phyloP scores from a whole-genome alignment of 2,888 invertebrate species.

The Lordiphosa fenestrarum region DNA sequence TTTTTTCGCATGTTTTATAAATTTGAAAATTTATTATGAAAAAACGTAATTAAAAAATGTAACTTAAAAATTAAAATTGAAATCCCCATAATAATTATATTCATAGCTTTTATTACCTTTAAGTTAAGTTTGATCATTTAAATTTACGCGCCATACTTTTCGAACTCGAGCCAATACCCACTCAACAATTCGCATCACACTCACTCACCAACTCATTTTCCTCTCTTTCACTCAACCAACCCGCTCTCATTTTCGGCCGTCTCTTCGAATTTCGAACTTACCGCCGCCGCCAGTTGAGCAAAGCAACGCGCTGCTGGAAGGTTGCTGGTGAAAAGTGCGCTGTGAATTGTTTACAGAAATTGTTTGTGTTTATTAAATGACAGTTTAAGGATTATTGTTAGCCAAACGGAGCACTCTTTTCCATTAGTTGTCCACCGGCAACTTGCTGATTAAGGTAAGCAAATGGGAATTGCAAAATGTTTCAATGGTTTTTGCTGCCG shows the following conservation, averaged over 20 bases:
- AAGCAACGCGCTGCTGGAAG: slow-evolving; percentile 13
- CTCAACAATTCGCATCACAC: slow-evolving; percentile 6
- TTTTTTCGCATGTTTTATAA: too few species aligned
- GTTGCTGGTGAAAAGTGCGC: slow-evolving; percentile 37
- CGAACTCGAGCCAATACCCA: slow-evolving; percentile 4
- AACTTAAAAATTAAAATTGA: neutral
- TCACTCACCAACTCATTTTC: slow-evolving; percentile 18
- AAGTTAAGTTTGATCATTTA: neutral
- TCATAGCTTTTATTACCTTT: neutral
- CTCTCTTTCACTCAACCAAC: slow-evolving; percentile 2
- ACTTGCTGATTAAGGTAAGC: too few species aligned
- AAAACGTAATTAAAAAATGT: too few species aligned
- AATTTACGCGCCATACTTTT: slow-evolving; percentile 6
- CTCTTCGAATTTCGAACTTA: slow-evolving; percentile 43
- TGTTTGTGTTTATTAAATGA: neutral
- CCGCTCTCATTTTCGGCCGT: neutral
- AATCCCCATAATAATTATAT: too few species aligned
- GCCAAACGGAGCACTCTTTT: too few species aligned
- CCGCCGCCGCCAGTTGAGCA: neutral
- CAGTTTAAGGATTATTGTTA: too few species aligned
- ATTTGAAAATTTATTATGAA: too few species aligned
- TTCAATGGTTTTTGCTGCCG: too few species aligned
- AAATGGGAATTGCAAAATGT: too few species aligned
- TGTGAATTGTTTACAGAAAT: slow-evolving; percentile 16
- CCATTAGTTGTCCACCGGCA: too few species aligned